Conservation (phyloP, 2,113 vertebrate genomes). For the Aspidoscelis tigris region DNA sequence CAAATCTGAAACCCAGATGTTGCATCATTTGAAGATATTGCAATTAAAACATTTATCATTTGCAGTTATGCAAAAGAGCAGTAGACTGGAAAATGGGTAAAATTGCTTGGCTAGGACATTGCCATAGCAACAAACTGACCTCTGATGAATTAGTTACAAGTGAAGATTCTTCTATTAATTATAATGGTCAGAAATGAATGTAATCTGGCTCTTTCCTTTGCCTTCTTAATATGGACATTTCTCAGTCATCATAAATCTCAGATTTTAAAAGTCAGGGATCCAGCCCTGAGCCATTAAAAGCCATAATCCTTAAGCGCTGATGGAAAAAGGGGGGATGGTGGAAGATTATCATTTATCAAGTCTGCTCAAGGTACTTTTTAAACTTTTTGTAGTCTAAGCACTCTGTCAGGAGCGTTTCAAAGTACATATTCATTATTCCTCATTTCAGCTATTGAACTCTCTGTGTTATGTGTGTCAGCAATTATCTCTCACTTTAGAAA, state of each 20-base stretch:
- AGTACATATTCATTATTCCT: constrained; percentile 73
- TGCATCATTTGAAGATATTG: constrained; percentile 85
- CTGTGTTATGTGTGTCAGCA: constrained; percentile 71
- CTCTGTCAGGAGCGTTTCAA: constrained; percentile 70
- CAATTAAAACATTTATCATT: constrained; percentile 83
- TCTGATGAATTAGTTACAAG: constrained; percentile 77
- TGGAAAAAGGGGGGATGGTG: constrained; percentile 58
- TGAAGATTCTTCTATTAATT: constrained; percentile 84
- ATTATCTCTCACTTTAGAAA: constrained; percentile 77
- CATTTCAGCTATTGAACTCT: constrained; percentile 74
- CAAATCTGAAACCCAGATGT: constrained; percentile 82
- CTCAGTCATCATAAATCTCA: constrained; percentile 76
- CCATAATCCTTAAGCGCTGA: constrained; percentile 67
- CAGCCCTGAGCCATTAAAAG: constrained; percentile 62
- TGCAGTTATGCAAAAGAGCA: constrained; percentile 75
- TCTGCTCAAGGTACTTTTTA: constrained; percentile 62
- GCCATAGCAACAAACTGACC: constrained; percentile 81
- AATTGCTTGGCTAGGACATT: constrained; percentile 82
- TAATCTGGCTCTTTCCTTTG: constrained; percentile 72
- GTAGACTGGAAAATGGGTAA: constrained; percentile 84
- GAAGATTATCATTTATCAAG: constrained; percentile 71
- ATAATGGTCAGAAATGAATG: constrained; percentile 78
- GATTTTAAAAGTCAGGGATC: constrained; percentile 69
- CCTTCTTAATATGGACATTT: constrained; percentile 77
- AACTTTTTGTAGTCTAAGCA: constrained; percentile 75